phyloP scores from a whole-genome alignment of 2,888 invertebrate species.

The Fragum whitleyi region DNA sequence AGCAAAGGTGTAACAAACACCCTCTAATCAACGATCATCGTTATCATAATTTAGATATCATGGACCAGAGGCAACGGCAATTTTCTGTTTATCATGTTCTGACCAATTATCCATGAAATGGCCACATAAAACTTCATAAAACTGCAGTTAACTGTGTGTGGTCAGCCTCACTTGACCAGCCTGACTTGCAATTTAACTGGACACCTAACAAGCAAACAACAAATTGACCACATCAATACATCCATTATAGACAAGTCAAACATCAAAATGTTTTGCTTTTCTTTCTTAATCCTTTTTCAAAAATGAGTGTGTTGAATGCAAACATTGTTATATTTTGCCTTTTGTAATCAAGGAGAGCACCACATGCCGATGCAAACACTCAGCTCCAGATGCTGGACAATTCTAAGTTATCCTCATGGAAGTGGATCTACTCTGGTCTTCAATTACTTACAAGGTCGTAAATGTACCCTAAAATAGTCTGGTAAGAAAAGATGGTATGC shows the following conservation, averaged over 20 bases:
- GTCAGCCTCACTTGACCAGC: constrained; percentile 30
- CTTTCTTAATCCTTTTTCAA: neutral
- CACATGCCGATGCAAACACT: too few relatives aligned
- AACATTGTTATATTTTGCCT: too few relatives aligned
- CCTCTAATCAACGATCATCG: constrained; percentile 3
- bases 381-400: too few relatives aligned
- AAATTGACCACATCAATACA: constrained; percentile 20
- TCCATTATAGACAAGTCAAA: constrained; percentile 2
- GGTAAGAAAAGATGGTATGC: too few relatives aligned
- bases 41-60: constrained; percentile 25
- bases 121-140: constrained; percentile 61
- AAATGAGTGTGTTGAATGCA: too few relatives aligned
- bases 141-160: constrained; percentile 60
- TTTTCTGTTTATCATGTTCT: constrained; percentile 46
- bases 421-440: too few relatives aligned
- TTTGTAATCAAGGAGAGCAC: too few relatives aligned
- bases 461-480: too few relatives aligned
- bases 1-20: neutral
- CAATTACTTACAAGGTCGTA: too few relatives aligned
- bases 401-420: too few relatives aligned
- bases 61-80: constrained; percentile 2
- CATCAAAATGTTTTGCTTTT: neutral
- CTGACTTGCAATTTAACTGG: constrained; percentile 19
- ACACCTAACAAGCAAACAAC: constrained; percentile 16
- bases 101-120: constrained; percentile 63